Conservation (phyloP, 2,797 vertebrate genomes). For the Siniperca scherzeri region DNA sequence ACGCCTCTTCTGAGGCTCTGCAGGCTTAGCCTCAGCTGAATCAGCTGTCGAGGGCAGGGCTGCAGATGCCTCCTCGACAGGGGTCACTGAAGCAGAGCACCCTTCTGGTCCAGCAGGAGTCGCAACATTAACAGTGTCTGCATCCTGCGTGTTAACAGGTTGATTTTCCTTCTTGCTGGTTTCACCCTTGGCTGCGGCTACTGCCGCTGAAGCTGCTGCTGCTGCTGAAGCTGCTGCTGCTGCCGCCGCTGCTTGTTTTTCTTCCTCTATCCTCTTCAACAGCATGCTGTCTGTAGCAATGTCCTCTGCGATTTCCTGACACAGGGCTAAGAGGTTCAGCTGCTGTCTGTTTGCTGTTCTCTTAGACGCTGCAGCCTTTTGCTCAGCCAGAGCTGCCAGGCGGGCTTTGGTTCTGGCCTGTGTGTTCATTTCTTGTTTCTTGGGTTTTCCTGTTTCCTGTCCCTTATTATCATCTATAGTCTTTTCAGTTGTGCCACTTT, state of each 20-base stretch:
- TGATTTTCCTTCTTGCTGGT: constrained; percentile 67
- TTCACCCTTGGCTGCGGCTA: constrained; percentile 58
- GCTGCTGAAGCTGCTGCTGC: neutral
- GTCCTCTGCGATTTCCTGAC: constrained; percentile 98
- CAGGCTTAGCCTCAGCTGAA: constrained; percentile 50
- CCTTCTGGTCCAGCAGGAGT: constrained; percentile 67
- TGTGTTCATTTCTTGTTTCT: constrained; percentile 89
- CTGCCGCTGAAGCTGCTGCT: neutral
- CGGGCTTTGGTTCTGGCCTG: constrained; percentile 88
- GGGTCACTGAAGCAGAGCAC: constrained; percentile 54
- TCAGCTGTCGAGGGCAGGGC: constrained; percentile 42
- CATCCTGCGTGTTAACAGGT: constrained; percentile 71
- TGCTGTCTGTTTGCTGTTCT: constrained; percentile 88
- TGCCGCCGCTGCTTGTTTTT: constrained; percentile 68
- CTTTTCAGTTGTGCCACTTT: constrained; percentile 53
- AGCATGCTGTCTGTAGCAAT: constrained; percentile 97
- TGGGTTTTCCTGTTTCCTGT: constrained; percentile 72
- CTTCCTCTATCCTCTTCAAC: constrained; percentile 85
- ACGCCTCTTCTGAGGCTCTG: constrained; percentile 88
- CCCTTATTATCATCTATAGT: constrained; percentile 54
- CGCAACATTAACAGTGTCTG: constrained; percentile 56
- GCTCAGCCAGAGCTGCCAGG: constrained; percentile 87
- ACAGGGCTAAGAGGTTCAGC: constrained; percentile 95
- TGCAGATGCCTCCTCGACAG: constrained; percentile 57
- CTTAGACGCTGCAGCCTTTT: constrained; percentile 83